Base-by-base conservation (phyloP, 2,797 vertebrate genomes). In the Tragopan temminckii region DNA sequence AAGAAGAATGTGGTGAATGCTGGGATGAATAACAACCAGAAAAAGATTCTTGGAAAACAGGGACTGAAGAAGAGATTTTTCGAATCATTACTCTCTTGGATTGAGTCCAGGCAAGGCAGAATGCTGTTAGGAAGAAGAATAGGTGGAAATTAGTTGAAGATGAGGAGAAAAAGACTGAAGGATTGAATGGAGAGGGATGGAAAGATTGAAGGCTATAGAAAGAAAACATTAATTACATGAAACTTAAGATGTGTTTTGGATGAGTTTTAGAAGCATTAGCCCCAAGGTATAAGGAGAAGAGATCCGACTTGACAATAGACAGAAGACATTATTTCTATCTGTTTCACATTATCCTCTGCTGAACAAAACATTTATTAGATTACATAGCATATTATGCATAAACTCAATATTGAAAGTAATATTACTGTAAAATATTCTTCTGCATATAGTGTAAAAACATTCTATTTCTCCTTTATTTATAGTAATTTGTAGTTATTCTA, bases 341-440 rank as follows among this genome's bases (percentile, higher is more conserved):
- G 35, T 6, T 93, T 95, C 75, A 72, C 21, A 88, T 92, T 91
- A 93, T 66, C 35, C 9, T 75, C 13, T 61, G 13, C 74, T 82
- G 88, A 93, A 89, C 13, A 85, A 82, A 94, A 55, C 21, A 46
- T 80, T 83, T 85, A 55, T 69, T 88, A 36, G 5, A 40, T 85
- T 92, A 66, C 67, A 66, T 46, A 69, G 64, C 27, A 38, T 78
- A 40, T 91, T 89, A 75, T 50, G 4, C 21, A 63, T 66, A 20
- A 88, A 40, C 42, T 62, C 61, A 88, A 63, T 78, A 83, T 85
- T 92, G 82, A 89, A 88, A 69, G 38, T 16, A 88, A 76, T 72
- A n/a, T 50, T 78, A 66, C 62, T 57, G 27, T 50, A 69, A 89
- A 85, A 76, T 78, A 71, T 52, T 77, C 20, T 64, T 68, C 55